These are phyloP conservation scores for Pristis pectinata DNA, from an alignment of 2,797 vertebrate species.

Conservation along the genomic window DNA sequence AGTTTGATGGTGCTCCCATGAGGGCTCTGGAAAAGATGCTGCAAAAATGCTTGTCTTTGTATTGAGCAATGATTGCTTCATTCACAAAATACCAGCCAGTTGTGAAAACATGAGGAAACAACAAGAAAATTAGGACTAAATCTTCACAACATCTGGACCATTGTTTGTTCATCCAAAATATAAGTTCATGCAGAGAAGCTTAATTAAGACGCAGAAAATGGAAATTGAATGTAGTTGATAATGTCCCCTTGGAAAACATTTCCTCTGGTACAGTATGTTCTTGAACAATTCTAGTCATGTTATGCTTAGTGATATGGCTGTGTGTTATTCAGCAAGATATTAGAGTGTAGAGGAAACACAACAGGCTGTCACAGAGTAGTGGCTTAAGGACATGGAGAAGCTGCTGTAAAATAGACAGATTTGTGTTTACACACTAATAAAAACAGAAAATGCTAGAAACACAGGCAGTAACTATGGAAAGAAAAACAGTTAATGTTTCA, in stretches of 20 bases:
- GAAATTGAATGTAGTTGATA: neutral
- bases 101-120: neutral
- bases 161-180: neutral
- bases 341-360: neutral
- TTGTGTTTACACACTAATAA: neutral
- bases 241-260: neutral
- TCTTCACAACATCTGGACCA: neutral
- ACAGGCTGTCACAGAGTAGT: neutral
- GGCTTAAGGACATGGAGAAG: neutral
- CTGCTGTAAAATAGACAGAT: neutral
- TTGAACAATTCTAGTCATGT: neutral
- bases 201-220: neutral
- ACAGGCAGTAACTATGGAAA: too few species aligned
- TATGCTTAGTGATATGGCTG: too few species aligned
- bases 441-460: too few species aligned
- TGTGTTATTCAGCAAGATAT: neutral
- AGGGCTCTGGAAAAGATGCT: too few species aligned
- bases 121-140: neutral
- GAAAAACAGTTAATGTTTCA: too few species aligned
- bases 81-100: neutral
- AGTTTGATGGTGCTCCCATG: neutral
- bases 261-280: neutral
- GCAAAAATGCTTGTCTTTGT: neutral
- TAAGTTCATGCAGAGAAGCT: neutral
- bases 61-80: neutral